Evolutionary conservation across 2,888 invertebrate species (phyloP).

Genomic region (Urechis unicinctus): DNA sequence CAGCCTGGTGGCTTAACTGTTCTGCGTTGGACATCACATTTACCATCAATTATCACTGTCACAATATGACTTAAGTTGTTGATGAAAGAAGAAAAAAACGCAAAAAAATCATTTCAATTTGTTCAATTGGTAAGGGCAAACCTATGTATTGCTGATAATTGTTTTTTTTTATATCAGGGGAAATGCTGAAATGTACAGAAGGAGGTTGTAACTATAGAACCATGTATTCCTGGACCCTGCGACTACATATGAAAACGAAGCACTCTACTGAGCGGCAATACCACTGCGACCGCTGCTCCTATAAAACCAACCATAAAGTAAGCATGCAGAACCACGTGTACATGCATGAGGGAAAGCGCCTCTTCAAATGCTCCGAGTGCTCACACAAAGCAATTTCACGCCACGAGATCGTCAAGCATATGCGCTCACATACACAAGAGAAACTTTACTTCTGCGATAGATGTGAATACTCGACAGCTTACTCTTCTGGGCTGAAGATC

Average conservation of each 20-base stretch:
- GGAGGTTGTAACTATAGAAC: slow-evolving; percentile 11
- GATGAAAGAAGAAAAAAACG: too few species aligned
- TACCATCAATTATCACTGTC: too few species aligned
- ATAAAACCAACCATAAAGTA: slow-evolving; percentile 6
- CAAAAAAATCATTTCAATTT: too few species aligned
- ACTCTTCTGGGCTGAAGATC: slow-evolving; percentile 2
- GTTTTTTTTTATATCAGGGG: slow-evolving; percentile 2
- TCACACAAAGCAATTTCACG: slow-evolving; percentile 7
- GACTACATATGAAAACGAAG: slow-evolving; percentile 1
- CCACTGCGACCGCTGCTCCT: slow-evolving; percentile 9
- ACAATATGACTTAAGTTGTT: too few species aligned
- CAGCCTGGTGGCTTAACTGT: too few species aligned
- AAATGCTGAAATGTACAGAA: slow-evolving; percentile 3
- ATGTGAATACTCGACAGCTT: slow-evolving; percentile 9
- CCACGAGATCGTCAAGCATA: slow-evolving; percentile 13
- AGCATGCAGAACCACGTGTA: slow-evolving; percentile 8
- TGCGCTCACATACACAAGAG: slow-evolving; percentile 13
- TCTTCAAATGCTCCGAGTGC: slow-evolving; percentile 12
- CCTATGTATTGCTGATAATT: neutral
- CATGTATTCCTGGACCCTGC: slow-evolving; percentile 6
- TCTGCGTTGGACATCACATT: too few species aligned
- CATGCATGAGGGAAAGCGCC: slow-evolving; percentile 6
- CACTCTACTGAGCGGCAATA: slow-evolving; percentile 5
- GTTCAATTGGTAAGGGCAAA: too few species aligned
- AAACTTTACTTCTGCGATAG: slow-evolving; percentile 12